Percentiles rank a stretch among this genome's conserved stretches.
phyloP scores from a whole-genome alignment of 1,140 invertebrate genomes.

The Ericerus pela region DNA sequence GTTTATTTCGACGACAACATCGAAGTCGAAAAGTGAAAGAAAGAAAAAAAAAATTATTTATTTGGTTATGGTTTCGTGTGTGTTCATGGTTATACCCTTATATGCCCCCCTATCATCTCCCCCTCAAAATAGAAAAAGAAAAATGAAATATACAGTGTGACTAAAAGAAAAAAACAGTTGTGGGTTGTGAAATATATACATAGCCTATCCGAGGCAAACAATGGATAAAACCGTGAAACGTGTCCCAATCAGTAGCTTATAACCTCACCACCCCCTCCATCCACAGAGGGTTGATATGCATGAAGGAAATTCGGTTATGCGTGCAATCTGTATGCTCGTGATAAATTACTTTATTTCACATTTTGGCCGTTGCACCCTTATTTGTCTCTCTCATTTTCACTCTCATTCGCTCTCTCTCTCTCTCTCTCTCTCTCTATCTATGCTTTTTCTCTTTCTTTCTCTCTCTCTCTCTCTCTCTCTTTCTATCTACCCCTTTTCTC shows the following conservation, averaged over 20 bases:
- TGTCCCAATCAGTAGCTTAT: not conserved
- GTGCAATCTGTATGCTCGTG: not conserved
- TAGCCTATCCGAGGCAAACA: too few relatives aligned
- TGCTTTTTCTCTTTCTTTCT: not conserved
- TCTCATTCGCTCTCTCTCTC: not conserved
- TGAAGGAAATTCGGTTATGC: not conserved
- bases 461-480: not conserved
- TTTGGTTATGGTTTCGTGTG: too few relatives aligned
- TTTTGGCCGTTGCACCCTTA: not conserved
- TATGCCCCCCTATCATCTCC: too few relatives aligned
- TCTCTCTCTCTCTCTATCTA: not conserved
- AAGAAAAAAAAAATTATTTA: too few relatives aligned
- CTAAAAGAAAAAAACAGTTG: too few relatives aligned
- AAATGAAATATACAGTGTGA: too few relatives aligned
- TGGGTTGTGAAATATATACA: too few relatives aligned
- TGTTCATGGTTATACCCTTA: too few relatives aligned
- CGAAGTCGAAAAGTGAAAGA: too few relatives aligned
- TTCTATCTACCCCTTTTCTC: not conserved
- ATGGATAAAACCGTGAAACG: conserved; percentile 5
- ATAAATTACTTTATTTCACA: conserved; percentile 5
- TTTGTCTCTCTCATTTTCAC: not conserved
- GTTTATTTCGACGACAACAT: too few relatives aligned
- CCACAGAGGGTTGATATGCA: not conserved
- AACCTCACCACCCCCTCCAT: not conserved
- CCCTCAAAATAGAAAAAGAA: too few relatives aligned